Conservation (phyloP, 2,797 vertebrate genomes). For the Ara ararauna region DNA sequence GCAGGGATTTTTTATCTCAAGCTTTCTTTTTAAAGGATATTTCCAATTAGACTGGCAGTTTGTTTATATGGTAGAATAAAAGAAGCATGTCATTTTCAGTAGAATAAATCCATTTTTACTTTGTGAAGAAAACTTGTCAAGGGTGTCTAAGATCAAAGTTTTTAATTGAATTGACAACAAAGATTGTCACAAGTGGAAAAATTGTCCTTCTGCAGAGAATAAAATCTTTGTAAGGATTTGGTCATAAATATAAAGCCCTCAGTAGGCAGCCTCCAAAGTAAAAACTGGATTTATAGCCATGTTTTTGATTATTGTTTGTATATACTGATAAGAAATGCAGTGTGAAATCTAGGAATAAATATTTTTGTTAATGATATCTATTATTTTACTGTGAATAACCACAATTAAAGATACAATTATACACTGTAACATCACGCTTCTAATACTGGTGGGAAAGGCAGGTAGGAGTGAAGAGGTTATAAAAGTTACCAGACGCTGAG, state of each 20-base stretch:
- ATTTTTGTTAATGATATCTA: background rate
- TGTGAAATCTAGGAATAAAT: background rate
- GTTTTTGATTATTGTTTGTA: background rate
- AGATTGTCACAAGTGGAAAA: background rate
- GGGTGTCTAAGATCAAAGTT: constrained; percentile 2
- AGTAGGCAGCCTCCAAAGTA: background rate
- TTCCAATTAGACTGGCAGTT: constrained; percentile 7
- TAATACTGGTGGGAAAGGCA: background rate
- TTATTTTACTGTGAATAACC: background rate
- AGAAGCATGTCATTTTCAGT: background rate
- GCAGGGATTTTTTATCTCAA: background rate
- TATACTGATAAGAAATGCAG: background rate
- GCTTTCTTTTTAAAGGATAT: background rate
- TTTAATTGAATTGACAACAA: background rate
- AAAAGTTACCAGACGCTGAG: background rate
- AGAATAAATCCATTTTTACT: constrained; percentile 20
- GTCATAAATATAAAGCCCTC: background rate
- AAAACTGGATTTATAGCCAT: background rate
- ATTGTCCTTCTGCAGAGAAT: background rate
- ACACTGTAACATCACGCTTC: background rate
- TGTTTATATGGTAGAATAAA: background rate
- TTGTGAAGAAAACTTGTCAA: background rate
- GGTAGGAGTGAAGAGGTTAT: background rate
- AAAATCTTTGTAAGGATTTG: background rate
- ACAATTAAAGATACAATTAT: background rate